Conservation (phyloP, 2,113 vertebrate genomes). For the Regulus satrapa region DNA sequence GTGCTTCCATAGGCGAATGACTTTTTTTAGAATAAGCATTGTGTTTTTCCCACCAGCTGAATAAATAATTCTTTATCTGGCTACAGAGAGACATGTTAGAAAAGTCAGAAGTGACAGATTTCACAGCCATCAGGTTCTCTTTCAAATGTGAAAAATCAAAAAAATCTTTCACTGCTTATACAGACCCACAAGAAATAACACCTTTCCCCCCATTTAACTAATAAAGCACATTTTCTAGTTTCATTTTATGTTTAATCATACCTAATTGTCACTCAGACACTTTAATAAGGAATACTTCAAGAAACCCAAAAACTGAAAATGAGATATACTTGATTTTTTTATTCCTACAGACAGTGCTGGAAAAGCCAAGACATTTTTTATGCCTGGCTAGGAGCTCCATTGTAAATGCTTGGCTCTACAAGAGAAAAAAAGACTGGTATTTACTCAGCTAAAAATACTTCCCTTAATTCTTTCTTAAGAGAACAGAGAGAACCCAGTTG, state of each 20-base stretch:
- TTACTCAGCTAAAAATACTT: not conserved
- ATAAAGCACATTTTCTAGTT: not conserved
- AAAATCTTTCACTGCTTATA: not conserved
- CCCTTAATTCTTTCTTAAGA: not conserved
- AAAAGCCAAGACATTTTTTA: not conserved
- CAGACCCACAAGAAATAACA: not conserved
- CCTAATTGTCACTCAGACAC: not conserved
- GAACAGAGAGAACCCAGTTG: not conserved
- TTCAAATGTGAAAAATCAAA: not conserved
- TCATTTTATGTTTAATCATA: not conserved
- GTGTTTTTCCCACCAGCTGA: not conserved
- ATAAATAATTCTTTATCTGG: not conserved
- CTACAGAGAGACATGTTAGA: not conserved
- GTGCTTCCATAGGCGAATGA: not conserved
- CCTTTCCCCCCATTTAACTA: not conserved
- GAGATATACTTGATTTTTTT: not conserved
- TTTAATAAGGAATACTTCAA: not conserved
- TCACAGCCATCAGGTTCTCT: not conserved
- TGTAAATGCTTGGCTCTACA: not conserved
- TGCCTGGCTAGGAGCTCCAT: not conserved
- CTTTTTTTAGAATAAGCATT: not conserved
- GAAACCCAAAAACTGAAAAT: not conserved
- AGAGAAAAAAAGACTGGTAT: not conserved
- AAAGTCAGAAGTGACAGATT: not conserved
- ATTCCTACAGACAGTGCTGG: not conserved